phyloP scores from a whole-genome alignment of 2,888 invertebrate species.

The Platycheirus albimanus region DNA sequence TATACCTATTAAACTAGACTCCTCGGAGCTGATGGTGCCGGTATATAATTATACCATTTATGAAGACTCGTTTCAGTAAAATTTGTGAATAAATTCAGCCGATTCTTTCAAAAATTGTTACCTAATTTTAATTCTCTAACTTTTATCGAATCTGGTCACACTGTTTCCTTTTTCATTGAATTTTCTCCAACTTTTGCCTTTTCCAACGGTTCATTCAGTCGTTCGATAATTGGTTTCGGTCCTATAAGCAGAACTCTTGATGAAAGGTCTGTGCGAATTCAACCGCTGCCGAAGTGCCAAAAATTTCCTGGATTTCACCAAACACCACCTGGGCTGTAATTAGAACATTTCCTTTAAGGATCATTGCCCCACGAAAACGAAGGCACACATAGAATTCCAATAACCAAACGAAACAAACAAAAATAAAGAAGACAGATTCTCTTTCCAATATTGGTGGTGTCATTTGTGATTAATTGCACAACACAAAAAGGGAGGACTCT shows the following conservation, averaged over 20 bases:
- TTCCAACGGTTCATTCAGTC: slow-evolving; percentile 25
- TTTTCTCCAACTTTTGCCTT: neutral
- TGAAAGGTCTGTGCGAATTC: slow-evolving; percentile 40
- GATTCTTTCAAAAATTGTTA: too few species aligned
- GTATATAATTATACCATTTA: too few species aligned
- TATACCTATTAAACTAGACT: too few species aligned
- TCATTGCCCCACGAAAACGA: too few species aligned
- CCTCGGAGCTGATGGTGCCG: too few species aligned
- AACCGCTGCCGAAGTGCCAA: slow-evolving; percentile 21
- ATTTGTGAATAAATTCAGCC: too few species aligned
- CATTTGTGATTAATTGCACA: slow-evolving; percentile 65
- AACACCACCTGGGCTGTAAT: slow-evolving; percentile 39
- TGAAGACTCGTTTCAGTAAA: too few species aligned
- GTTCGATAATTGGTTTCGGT: slow-evolving; percentile 61
- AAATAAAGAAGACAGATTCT: neutral
- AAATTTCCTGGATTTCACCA: slow-evolving; percentile 21
- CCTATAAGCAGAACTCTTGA: slow-evolving; percentile 45
- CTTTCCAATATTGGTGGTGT: slow-evolving; percentile 26
- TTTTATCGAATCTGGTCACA: slow-evolving; percentile 2
- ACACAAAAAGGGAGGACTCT: slow-evolving; percentile 15
- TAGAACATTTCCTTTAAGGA: slow-evolving; percentile 35
- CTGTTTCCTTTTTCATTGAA: neutral
- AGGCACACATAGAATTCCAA: too few species aligned
- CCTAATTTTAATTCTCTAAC: too few species aligned
- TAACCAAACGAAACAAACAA: slow-evolving; percentile 7